Evolutionary conservation across 2,888 invertebrate genomes (phyloP), one percentile per base, ranked within the genome.

Genomic region (Atethmia centrago): DNA sequence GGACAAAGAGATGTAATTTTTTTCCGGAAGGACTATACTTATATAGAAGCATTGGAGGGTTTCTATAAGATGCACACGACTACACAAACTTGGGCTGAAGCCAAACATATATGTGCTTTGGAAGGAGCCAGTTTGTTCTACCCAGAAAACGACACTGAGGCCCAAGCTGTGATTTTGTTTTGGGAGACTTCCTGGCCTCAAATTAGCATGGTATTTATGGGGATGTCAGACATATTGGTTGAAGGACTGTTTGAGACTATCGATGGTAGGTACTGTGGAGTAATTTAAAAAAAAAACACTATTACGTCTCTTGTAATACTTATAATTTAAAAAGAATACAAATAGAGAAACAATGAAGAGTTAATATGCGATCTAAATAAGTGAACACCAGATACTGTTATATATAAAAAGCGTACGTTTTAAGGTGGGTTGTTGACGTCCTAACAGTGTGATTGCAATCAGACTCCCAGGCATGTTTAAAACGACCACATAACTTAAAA

Each of bases 11-110:
- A 88, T 55, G 80, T 85, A 21, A 91, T 89, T 21, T 58, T 45
- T 67, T 67, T 74, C 67, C 74, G 75, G 19, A 58, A 91, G 0
- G 90, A 87, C 0, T 92, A 87, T 12, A 82, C 81, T 0, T 93
- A 94, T 36, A 8, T 74, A 31, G 42, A 75, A 49, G 49, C 49
- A 75, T 16, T n/a, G 8, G 49, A 75, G 16, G 16, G 21, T 58
- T 74, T 74, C 49, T 74, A 74, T 40, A 74, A 74, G 47, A 19
- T 79, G 0, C 56, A 74, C 67, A 31, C 0, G 31, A 75, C 1
- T 49, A 0, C 3, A n/a, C 14, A 75, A 55, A 75, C 16, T 14
- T 74, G 74, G 74, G 31, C 49, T 21, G 42, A 67, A 4, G 75
- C 77, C 14, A 77, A 75, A 40, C 51, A 25, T 1, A 1, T n/a